These are phyloP conservation scores for Hypotaenidia okinawae DNA, from an alignment of 2,797 vertebrate species.

Conservation along the genomic window DNA sequence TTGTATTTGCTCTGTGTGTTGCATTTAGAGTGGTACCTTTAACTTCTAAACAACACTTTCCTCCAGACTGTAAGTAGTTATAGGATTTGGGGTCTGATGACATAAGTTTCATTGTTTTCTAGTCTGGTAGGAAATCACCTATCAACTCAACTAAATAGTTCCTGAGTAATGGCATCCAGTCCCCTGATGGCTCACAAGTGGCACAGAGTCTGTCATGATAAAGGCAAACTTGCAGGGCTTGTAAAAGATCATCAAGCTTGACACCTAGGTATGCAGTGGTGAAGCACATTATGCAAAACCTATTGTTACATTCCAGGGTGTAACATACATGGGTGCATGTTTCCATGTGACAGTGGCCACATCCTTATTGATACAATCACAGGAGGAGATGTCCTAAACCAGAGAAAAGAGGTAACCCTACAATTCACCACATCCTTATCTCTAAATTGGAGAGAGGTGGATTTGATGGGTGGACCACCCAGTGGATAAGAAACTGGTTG, in stretches of 20 bases:
- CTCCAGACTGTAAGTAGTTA: neutral
- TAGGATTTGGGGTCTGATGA: neutral
- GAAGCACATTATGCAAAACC: neutral
- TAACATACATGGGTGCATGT: neutral
- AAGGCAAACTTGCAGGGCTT: neutral
- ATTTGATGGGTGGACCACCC: too few species aligned
- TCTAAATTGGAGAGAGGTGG: too few species aligned
- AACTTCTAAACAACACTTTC: neutral
- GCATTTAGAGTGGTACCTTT: neutral
- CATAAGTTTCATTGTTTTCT: neutral
- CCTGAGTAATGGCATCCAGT: neutral
- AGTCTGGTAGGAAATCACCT: accelerated
- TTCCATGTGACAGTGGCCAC: neutral
- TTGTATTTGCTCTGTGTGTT: neutral
- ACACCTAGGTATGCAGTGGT: neutral
- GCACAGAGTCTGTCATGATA: neutral
- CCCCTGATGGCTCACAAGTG: neutral
- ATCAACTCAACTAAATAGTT: neutral
- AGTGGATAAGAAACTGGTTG: too few species aligned
- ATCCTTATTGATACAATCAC: neutral
- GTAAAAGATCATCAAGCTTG: neutral
- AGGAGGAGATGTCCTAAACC: neutral
- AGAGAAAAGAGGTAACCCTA: neutral
- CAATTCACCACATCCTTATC: neutral
- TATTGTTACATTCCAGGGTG: neutral